phyloP scores from a whole-genome alignment of 2,888 invertebrate genomes.

The Drosophila kokeensis region DNA sequence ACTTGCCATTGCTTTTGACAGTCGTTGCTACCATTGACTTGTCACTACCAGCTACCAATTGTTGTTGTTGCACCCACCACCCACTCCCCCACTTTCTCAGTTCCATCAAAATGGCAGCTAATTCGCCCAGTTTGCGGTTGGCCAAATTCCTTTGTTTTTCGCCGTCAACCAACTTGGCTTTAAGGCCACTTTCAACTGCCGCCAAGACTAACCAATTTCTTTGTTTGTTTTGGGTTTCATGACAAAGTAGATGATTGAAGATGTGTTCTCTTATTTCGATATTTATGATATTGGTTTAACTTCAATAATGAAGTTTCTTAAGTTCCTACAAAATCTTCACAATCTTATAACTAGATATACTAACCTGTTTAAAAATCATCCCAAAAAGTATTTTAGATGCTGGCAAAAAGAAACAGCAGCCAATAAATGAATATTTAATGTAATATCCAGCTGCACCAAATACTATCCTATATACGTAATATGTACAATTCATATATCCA shows the following conservation, averaged over 20 bases:
- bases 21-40: conserved; percentile 58
- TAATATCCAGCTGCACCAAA: conserved; percentile 26
- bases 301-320: not conserved
- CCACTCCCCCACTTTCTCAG: too few relatives aligned
- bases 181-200: conserved; percentile 21
- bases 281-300: not conserved
- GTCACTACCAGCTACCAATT: conserved; percentile 46
- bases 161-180: conserved; percentile 29
- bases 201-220: conserved; percentile 19
- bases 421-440: conserved; percentile 36
- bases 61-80: not conserved
- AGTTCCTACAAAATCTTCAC: not conserved
- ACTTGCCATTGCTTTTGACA: conserved; percentile 64
- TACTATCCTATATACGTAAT: conserved; percentile 5
- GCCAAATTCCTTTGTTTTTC: conserved; percentile 60
- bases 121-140: conserved; percentile 60
- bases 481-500: conserved; percentile 19
- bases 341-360: not conserved
- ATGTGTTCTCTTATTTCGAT: not conserved
- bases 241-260: conserved; percentile 40
- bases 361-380: not conserved
- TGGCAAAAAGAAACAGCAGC: conserved; percentile 8
- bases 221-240: conserved; percentile 16
- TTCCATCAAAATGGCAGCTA: conserved; percentile 40
- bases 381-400: conserved; percentile 2